Evolutionary conservation across 2,888 invertebrate species (phyloP).

Genomic region (Eupeodes luniger): DNA sequence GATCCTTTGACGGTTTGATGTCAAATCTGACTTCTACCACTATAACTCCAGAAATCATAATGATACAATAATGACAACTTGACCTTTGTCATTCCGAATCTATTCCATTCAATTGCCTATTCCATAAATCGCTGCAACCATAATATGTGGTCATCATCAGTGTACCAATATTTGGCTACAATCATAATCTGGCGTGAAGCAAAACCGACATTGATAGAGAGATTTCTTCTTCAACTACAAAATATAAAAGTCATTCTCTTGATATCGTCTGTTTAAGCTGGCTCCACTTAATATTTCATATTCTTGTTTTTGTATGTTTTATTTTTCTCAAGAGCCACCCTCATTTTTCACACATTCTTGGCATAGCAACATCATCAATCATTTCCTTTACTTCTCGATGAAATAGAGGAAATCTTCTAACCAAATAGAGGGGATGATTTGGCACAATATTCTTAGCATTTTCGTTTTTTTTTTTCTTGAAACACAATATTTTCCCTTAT

Average conservation of each 20-base stretch:
- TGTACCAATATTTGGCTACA: background rate
- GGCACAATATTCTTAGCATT: constrained; percentile 25
- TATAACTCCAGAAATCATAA: too few relatives aligned
- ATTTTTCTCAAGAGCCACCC: constrained; percentile 27
- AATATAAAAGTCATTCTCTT: constrained; percentile 49
- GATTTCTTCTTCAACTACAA: background rate
- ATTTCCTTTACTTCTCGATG: constrained; percentile 17
- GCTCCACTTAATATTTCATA: constrained; percentile 39
- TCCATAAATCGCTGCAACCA: background rate
- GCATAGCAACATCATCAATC: constrained; percentile 61
- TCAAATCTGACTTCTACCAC: too few relatives aligned
- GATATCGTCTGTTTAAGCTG: constrained; percentile 36
- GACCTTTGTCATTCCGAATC: constrained; percentile 20
- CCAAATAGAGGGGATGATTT: constrained; percentile 45
- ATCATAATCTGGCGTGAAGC: constrained; percentile 34
- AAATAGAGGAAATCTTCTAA: constrained; percentile 22
- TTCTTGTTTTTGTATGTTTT: background rate
- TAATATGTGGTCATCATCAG: constrained; percentile 24
- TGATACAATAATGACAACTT: constrained; percentile 4
- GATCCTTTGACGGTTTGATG: too few relatives aligned
- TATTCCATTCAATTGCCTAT: background rate
- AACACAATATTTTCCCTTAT: background rate
- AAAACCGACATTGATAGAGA: constrained; percentile 8
- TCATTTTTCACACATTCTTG: constrained; percentile 47
- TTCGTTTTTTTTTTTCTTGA: background rate